Conservation (phyloP, 2,888 invertebrate genomes). For the Tetragonula carbonaria region DNA sequence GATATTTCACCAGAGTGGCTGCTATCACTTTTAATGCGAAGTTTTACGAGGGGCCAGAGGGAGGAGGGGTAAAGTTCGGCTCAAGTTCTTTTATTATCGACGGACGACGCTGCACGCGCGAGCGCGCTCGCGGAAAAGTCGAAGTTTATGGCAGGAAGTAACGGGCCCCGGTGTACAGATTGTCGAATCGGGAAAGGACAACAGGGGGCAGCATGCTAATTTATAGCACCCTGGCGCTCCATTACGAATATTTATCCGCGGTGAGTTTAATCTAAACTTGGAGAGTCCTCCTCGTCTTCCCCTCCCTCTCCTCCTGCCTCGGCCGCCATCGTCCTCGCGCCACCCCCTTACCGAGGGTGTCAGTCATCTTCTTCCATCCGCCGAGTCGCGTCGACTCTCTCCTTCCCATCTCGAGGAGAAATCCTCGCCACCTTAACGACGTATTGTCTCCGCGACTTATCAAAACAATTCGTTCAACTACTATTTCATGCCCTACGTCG, state of each 20-base stretch:
- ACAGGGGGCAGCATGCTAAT: conserved; percentile 83
- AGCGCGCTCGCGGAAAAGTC: conserved; percentile 56
- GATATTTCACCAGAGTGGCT: conserved; percentile 5
- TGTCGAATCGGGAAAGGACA: conserved; percentile 76
- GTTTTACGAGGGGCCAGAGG: conserved; percentile 7
- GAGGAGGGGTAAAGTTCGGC: conserved; percentile 38
- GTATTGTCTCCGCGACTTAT: conserved; percentile 83
- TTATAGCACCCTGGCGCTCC: conserved; percentile 84
- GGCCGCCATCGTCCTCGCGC: conserved; percentile 9
- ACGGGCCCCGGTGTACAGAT: conserved; percentile 68
- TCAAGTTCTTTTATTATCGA: conserved; percentile 60
- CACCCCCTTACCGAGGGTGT: conserved; percentile 49
- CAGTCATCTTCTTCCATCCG: conserved; percentile 64
- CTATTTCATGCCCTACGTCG: conserved; percentile 69
- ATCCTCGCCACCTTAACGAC: conserved; percentile 81
- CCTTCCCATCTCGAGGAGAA: conserved; percentile 57
- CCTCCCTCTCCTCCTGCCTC: background rate
- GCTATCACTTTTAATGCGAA: conserved; percentile 22
- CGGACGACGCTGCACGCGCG: conserved; percentile 28
- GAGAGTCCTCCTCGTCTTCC: conserved; percentile 77
- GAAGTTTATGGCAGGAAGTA: conserved; percentile 66
- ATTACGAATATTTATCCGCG: conserved; percentile 84
- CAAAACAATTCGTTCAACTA: conserved; percentile 82
- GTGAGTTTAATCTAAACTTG: conserved; percentile 84
- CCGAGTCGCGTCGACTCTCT: conserved; percentile 51